Evolutionary conservation across 1,140 invertebrate species (phyloP), one percentile per base, ranked within the genome.

Genomic region (Hermatobates lingyangjiaoensis): DNA sequence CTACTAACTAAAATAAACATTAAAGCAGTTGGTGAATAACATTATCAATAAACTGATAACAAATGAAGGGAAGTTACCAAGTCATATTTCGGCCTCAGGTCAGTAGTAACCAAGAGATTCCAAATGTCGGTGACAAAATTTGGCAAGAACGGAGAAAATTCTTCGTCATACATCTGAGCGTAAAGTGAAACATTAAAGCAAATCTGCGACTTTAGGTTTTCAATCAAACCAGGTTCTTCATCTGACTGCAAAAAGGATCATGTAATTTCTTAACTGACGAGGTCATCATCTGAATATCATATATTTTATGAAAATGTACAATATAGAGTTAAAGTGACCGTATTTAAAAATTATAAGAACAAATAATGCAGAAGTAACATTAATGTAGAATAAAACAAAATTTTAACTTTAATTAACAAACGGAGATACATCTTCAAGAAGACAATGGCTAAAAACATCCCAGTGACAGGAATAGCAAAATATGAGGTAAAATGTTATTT

Each of bases 111-210:
- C 30, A 97, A 69, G 25, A 97, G 72, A 58, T 81, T 83, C 93
- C 93, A 98, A 47, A 96, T 82, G 30, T 81, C 83, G 0, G 80
- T 87, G 2, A 98, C 91, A 74, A 98, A 98, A 27, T 73, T 72
- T 4, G 84, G 80, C 39, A 96, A 74, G 67, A 85, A 92, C 10
- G 80, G 76, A 30, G 77, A 74, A 67, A 98, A 98, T 63, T 98
- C 94, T 68, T 98, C 94, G 65, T 94, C 89, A 62, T 98, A 98
- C 64, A 97, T 98, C 57, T 91, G 82, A 1, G 93, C 93, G 68
- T 96, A 98, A 26, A 98, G 69, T 1, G 83, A 76, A 15, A 94
- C 79, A 64, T 95, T 96, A 62, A 95, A 90, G 67, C 93, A 97
- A 18, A 98, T 83, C 71, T 97, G 90, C 0, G 90, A 89, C 57